phyloP scores from a whole-genome alignment of 2,888 invertebrate species.

The Suillia variegata region DNA sequence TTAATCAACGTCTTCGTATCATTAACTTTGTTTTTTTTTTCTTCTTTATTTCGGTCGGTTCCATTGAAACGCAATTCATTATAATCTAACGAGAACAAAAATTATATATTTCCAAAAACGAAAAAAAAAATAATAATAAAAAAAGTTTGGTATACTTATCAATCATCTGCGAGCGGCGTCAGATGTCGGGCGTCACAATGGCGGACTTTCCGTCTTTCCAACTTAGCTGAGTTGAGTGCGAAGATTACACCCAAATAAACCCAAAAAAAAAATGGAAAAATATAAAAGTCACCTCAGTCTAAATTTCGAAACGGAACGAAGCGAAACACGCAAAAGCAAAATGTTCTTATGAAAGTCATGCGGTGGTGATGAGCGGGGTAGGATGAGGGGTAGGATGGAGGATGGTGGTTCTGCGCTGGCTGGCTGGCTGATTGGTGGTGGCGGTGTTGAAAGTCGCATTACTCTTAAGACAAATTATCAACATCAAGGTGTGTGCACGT shows the following conservation, averaged over 20 bases:
- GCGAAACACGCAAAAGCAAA: background rate
- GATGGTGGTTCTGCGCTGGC: too few species aligned
- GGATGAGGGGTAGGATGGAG: too few species aligned
- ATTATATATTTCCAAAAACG: background rate
- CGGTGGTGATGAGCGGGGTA: too few species aligned
- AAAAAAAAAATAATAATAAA: background rate
- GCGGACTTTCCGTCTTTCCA: background rate
- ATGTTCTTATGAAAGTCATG: too few species aligned
- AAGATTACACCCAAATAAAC: background rate
- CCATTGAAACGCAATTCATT: constrained; percentile 7
- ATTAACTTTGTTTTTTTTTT: constrained; percentile 5
- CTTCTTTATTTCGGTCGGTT: background rate
- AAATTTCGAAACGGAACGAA: background rate
- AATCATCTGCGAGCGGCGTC: constrained; percentile 11
- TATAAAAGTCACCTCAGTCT: too few species aligned
- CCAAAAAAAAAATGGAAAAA: background rate
- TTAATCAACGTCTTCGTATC: background rate
- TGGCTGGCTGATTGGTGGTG: too few species aligned
- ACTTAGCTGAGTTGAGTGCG: too few species aligned
- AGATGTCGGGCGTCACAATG: constrained; percentile 4
- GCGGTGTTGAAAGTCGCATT: background rate
- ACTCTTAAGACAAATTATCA: background rate
- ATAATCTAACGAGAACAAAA: constrained; percentile 1
- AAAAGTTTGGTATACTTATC: constrained; percentile 8
- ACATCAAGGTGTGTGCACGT: background rate